phyloP scores from a whole-genome alignment of 2,888 invertebrate genomes.

The Steinernema carpocapsae region DNA sequence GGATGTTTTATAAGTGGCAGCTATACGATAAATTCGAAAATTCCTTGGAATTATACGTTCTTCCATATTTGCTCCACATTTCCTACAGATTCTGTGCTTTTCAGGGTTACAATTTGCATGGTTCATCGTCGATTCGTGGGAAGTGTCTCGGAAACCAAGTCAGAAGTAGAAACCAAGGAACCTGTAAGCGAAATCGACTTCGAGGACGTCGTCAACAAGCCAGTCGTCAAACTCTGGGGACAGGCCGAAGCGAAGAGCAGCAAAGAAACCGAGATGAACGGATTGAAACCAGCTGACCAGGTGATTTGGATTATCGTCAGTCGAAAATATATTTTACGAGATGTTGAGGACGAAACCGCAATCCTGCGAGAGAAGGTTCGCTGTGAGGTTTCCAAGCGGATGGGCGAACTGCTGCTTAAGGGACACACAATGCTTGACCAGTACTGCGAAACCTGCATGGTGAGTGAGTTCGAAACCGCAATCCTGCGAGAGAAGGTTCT shows the following conservation, averaged over 20 bases:
- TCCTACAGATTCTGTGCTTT: background rate
- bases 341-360: background rate
- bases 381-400: slow-evolving; percentile 43
- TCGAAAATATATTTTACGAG: background rate
- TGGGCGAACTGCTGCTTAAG: slow-evolving; percentile 52
- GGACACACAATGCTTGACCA: slow-evolving; percentile 54
- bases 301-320: background rate
- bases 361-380: background rate
- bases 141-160: background rate
- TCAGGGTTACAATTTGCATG: background rate
- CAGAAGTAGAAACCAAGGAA: background rate
- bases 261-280: slow-evolving; percentile 11
- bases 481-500: background rate
- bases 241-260: background rate
- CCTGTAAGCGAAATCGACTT: no score
- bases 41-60: no score
- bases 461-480: slow-evolving; percentile 27
- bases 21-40: no score
- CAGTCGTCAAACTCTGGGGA: background rate
- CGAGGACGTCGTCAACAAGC: no score
- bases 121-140: background rate
- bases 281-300: background rate
- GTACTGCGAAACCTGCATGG: slow-evolving; percentile 51
- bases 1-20: no score
- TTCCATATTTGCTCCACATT: no score